phyloP scores from a whole-genome alignment of 2,113 vertebrate species.

The Chinchilla lanigera region DNA sequence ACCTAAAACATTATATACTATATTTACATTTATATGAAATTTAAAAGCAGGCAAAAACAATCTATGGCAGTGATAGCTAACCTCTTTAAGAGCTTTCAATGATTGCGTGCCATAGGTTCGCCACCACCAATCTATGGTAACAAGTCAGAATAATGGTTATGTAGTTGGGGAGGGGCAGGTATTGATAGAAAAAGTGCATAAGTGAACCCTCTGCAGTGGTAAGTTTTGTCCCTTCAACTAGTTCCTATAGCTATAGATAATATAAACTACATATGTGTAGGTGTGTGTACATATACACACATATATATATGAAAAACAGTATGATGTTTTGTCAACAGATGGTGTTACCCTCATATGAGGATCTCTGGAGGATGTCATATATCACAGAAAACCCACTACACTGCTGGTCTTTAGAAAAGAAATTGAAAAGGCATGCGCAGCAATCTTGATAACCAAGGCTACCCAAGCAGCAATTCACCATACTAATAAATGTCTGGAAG shows the following conservation, averaged over 20 bases:
- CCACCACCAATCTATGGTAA: neutral
- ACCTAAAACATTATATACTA: neutral
- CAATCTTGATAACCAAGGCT: neutral
- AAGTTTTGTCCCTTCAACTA: neutral
- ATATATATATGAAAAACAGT: neutral
- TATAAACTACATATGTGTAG: neutral
- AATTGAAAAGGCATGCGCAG: neutral
- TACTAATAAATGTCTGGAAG: neutral
- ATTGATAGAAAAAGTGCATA: neutral
- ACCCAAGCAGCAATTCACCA: neutral
- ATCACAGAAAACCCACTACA: neutral
- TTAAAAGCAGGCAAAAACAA: conserved; percentile 10
- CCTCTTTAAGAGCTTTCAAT: neutral
- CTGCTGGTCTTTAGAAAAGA: neutral
- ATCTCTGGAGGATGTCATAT: neutral
- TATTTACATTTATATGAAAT: conserved; percentile 18
- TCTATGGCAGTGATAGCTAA: neutral
- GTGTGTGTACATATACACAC: too few relatives aligned
- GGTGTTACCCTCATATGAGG: neutral
- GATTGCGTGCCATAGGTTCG: neutral
- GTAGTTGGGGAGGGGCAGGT: neutral
- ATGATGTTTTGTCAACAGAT: neutral
- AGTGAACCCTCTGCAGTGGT: neutral
- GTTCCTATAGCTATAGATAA: neutral
- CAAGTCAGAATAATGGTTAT: neutral